These are phyloP conservation scores for Thalassophryne amazonica DNA, from an alignment of 2,797 vertebrate genomes.

Conservation along the genomic window DNA sequence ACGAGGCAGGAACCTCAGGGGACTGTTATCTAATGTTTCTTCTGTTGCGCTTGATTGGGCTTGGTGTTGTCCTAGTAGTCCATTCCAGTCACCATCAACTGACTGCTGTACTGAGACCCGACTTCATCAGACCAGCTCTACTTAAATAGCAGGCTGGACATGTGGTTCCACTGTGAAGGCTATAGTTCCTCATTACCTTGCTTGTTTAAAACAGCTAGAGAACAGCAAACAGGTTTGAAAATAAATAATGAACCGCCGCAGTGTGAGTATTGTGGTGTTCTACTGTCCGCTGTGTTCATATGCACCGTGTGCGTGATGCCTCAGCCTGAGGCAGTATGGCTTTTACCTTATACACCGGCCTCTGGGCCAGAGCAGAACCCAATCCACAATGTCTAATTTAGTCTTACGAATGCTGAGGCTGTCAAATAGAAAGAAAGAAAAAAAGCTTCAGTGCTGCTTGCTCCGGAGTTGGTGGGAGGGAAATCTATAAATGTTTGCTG, in stretches of 20 bases:
- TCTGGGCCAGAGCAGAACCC: constrained; percentile 3
- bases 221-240: constrained; percentile 9
- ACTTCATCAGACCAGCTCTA: constrained; percentile 71
- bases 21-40: constrained; percentile 41
- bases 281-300: background rate
- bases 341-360: constrained; percentile 19
- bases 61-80: constrained; percentile 64
- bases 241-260: constrained; percentile 26
- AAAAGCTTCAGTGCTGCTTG: constrained; percentile 14
- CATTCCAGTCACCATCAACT: constrained; percentile 71
- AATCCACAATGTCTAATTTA: constrained; percentile 45
- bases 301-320: background rate
- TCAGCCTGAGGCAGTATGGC: constrained; percentile 9
- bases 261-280: background rate
- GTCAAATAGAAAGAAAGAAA: constrained; percentile 13
- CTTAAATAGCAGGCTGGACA: constrained; percentile 67
- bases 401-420: constrained; percentile 8
- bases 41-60: constrained; percentile 38
- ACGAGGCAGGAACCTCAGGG: constrained; percentile 36
- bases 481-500: constrained; percentile 66
- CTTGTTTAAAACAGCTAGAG: constrained; percentile 3
- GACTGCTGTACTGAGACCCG: constrained; percentile 51
- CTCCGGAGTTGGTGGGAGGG: constrained; percentile 42
- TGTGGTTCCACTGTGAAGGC: constrained; percentile 47
- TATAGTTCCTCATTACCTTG: constrained; percentile 38